Conservation (phyloP, 2,888 invertebrate genomes). For the Sipunculus nudus region DNA sequence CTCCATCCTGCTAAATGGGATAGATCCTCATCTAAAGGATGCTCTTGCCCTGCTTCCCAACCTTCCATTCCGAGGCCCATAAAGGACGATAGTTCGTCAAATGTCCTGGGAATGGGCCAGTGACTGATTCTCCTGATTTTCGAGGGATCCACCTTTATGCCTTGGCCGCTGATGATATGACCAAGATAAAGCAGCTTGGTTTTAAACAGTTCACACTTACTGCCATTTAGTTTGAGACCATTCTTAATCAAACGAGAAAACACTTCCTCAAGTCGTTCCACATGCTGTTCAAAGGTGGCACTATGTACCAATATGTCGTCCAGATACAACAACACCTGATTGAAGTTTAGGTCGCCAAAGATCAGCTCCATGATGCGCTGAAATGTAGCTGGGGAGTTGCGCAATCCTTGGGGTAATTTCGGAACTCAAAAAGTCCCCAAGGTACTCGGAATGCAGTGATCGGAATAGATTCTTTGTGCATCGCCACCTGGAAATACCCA, state of each 20-base stretch:
- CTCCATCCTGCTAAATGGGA: too few relatives aligned
- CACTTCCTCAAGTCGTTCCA: background rate
- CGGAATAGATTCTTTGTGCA: background rate
- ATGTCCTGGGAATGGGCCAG: background rate
- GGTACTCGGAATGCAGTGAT: constrained; percentile 3
- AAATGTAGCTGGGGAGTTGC: constrained; percentile 4
- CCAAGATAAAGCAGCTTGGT: background rate
- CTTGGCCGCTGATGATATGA: background rate
- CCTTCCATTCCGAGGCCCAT: background rate
- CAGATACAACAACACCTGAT: background rate
- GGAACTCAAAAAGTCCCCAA: constrained; percentile 2
- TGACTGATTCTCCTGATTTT: background rate
- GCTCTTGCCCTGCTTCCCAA: too few relatives aligned
- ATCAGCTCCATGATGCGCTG: background rate
- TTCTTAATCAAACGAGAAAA: background rate
- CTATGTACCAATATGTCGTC: background rate
- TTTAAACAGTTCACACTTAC: background rate
- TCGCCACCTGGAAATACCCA: too few relatives aligned
- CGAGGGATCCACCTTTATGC: background rate
- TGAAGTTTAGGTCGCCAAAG: background rate
- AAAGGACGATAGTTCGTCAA: background rate
- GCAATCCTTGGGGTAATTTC: background rate
- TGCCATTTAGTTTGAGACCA: background rate
- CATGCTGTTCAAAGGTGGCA: background rate
- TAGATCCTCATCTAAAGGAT: too few relatives aligned